A percentile compares a stretch with the other conserved stretches of the same genome.
Evolutionary conservation across 2,113 vertebrate genomes (phyloP).

Genomic region (Peromyscus polionotus): DNA sequence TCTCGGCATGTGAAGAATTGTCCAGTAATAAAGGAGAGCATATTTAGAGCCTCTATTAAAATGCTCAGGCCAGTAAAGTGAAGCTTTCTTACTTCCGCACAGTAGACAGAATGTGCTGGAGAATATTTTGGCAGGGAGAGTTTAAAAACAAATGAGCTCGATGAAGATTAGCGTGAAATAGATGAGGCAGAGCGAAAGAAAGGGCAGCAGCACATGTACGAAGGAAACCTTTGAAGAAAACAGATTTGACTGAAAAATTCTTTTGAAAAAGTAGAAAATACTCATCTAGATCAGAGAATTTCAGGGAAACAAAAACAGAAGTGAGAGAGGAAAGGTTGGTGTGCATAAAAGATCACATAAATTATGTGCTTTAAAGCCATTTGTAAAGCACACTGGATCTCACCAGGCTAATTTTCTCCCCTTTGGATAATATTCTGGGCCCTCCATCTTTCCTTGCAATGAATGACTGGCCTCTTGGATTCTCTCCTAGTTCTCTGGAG

Average conservation of each 20-base stretch:
- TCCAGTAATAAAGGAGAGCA: background rate
- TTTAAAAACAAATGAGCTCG: background rate
- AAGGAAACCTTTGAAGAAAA: conserved; percentile 32
- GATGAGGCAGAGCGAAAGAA: background rate
- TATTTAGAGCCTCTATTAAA: conserved; percentile 1
- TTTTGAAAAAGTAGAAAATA: conserved; percentile 21
- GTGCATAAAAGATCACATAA: background rate
- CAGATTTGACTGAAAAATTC: background rate
- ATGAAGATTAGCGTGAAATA: background rate
- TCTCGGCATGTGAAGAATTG: background rate
- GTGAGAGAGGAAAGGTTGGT: background rate
- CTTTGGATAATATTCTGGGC: background rate
- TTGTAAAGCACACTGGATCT: background rate
- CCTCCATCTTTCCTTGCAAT: background rate
- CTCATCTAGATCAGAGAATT: background rate
- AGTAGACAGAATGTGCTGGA: background rate
- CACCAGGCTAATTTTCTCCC: background rate
- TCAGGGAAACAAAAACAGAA: conserved; percentile 39
- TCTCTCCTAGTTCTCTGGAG: background rate
- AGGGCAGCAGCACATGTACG: background rate
- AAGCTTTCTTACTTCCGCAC: conserved; percentile 1
- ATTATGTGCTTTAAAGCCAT: background rate
- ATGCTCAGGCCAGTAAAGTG: conserved; percentile 13
- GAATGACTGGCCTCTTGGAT: background rate
- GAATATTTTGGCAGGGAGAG: background rate